Evolutionary conservation across 2,888 invertebrate genomes (phyloP).

Genomic region (Orthosia cruda): DNA sequence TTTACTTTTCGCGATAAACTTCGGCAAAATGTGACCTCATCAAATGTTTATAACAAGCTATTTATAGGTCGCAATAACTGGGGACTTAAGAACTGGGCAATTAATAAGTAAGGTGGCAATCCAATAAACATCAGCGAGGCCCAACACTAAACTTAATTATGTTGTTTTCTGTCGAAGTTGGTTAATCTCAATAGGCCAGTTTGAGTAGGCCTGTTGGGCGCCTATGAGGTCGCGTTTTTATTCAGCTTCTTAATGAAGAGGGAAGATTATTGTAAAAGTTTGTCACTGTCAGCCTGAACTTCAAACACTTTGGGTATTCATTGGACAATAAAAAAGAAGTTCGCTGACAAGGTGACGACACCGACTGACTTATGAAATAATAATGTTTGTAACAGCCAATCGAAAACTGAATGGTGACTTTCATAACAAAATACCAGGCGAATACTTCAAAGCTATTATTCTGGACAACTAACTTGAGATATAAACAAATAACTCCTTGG

Average conservation of each 20-base stretch:
- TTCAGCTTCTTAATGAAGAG: slow-evolving; percentile 72
- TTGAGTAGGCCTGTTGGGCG: slow-evolving; percentile 68
- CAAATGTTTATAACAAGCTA: slow-evolving; percentile 25
- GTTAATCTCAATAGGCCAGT: slow-evolving; percentile 82
- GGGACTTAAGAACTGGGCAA: slow-evolving; percentile 50
- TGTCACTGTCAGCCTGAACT: slow-evolving; percentile 68
- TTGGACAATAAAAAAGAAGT: slow-evolving; percentile 48
- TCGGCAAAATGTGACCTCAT: not conserved
- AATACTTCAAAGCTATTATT: slow-evolving; percentile 20
- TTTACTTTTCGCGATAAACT: no score
- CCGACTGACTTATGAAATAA: slow-evolving; percentile 1
- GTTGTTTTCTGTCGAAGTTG: slow-evolving; percentile 80
- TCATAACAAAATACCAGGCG: slow-evolving; percentile 28
- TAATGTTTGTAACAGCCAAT: slow-evolving; percentile 40
- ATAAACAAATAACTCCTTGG: no score
- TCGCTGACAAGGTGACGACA: slow-evolving; percentile 34
- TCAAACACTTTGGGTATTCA: slow-evolving; percentile 50
- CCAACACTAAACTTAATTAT: slow-evolving; percentile 81
- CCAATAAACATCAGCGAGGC: slow-evolving; percentile 75
- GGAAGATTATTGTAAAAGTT: slow-evolving; percentile 80
- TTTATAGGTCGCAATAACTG: slow-evolving; percentile 29
- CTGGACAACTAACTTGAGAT: slow-evolving; percentile 29
- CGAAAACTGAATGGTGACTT: slow-evolving; percentile 18
- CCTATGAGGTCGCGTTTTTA: slow-evolving; percentile 75
- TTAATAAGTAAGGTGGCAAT: no score